Evolutionary conservation across 2,113 vertebrate species (phyloP).

Genomic region (Etia nguti): DNA sequence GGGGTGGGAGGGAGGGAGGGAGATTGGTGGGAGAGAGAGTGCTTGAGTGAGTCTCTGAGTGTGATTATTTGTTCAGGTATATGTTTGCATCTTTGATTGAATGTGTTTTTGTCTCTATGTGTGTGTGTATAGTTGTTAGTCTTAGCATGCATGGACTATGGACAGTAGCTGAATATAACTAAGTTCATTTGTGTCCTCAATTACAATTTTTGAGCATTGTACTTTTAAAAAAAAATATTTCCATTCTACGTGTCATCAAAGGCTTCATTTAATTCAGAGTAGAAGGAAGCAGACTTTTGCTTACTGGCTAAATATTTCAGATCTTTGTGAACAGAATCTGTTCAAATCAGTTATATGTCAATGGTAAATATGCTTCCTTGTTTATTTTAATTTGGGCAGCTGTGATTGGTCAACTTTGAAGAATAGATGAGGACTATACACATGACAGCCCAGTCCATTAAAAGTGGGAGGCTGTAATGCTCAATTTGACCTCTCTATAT

Average conservation of each 20-base stretch:
- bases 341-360: neutral
- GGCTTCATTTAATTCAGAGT: neutral
- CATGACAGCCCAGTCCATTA: neutral
- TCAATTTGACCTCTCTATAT: neutral
- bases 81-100: conserved; percentile 29
- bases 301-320: neutral
- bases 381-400: neutral
- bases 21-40: conserved; percentile 50
- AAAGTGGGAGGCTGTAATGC: neutral
- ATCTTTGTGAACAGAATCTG: neutral
- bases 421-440: neutral
- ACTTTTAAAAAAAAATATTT: neutral
- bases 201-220: neutral
- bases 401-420: neutral
- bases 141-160: neutral
- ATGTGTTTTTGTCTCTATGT: conserved; percentile 7
- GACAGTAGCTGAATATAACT: neutral
- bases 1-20: conserved; percentile 5
- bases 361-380: neutral
- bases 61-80: conserved; percentile 72
- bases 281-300: neutral
- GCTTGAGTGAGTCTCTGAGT: conserved; percentile 69
- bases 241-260: neutral
- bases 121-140: neutral
- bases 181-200: neutral